Percentiles rank a stretch among this genome's conserved stretches.
phyloP scores from a whole-genome alignment of 2,888 invertebrate species.

The Sinhomidia bicolor region DNA sequence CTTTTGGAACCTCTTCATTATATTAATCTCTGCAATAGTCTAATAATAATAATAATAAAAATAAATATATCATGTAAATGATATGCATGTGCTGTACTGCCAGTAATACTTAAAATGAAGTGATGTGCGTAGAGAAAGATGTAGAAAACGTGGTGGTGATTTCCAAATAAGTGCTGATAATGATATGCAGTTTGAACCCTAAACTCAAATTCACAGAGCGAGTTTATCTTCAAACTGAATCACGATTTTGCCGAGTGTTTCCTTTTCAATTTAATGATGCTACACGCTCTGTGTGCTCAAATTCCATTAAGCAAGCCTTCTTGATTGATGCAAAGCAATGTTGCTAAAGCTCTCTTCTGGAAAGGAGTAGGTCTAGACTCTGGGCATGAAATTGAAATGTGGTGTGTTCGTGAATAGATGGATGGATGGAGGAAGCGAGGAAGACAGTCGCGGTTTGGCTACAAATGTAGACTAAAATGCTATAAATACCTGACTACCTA shows the following conservation, averaged over 20 bases:
- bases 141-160: no score
- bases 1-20: slow-evolving; percentile 54
- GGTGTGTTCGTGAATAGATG: slow-evolving; percentile 23
- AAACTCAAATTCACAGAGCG: no score
- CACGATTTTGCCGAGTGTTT: slow-evolving; percentile 60
- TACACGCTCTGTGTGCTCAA: no score
- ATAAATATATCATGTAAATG: not conserved
- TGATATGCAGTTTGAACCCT: slow-evolving; percentile 40
- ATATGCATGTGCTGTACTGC: not conserved
- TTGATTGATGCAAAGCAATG: not conserved
- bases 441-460: no score
- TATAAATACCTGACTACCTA: no score
- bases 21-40: not conserved
- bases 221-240: no score
- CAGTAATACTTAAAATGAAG: no score
- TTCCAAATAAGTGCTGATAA: not conserved
- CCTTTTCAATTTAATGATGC: not conserved
- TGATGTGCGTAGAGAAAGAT: not conserved
- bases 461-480: no score
- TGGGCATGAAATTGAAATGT: slow-evolving; percentile 42
- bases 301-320: no score
- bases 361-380: no score
- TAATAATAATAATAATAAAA: no score
- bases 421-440: not conserved
- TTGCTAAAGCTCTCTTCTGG: no score